phyloP scores from a whole-genome alignment of 2,888 invertebrate species.

The Ectropis crepuscularia region DNA sequence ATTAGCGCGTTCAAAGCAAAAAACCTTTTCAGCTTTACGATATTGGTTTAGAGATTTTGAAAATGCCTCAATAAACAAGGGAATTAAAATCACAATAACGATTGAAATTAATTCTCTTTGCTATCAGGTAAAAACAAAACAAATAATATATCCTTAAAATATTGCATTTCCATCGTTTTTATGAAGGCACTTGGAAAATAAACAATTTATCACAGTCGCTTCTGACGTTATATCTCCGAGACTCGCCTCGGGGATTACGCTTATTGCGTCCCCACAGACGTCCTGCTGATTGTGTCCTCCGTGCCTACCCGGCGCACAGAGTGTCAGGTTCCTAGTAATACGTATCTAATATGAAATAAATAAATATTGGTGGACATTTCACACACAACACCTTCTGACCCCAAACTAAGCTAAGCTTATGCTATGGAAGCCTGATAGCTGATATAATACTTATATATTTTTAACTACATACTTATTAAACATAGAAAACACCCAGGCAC shows the following conservation, averaged over 20 bases:
- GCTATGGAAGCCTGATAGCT: no score
- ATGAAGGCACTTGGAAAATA: slow-evolving; percentile 40
- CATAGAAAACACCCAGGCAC: no score
- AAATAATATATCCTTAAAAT: not conserved
- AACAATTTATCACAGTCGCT: slow-evolving; percentile 47
- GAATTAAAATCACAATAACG: no score
- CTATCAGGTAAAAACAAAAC: not conserved
- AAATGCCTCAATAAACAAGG: no score
- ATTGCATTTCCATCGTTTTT: slow-evolving; percentile 22
- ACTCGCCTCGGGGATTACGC: slow-evolving; percentile 67
- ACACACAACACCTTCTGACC: no score
- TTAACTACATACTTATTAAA: no score
- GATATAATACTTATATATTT: no score
- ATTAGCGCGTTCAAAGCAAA: no score
- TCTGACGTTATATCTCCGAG: slow-evolving; percentile 50
- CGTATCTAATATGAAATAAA: not conserved
- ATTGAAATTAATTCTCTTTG: not conserved
- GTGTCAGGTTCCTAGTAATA: not conserved
- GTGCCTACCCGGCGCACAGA: not conserved
- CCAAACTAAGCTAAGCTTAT: no score
- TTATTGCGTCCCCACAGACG: slow-evolving; percentile 75
- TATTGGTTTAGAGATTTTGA: no score
- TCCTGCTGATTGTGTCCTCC: slow-evolving; percentile 69
- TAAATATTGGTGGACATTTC: no score
- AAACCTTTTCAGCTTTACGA: no score